These are phyloP conservation scores for Linnaemya vulpina DNA, from an alignment of 2,888 invertebrate genomes.

Conservation along the genomic window DNA sequence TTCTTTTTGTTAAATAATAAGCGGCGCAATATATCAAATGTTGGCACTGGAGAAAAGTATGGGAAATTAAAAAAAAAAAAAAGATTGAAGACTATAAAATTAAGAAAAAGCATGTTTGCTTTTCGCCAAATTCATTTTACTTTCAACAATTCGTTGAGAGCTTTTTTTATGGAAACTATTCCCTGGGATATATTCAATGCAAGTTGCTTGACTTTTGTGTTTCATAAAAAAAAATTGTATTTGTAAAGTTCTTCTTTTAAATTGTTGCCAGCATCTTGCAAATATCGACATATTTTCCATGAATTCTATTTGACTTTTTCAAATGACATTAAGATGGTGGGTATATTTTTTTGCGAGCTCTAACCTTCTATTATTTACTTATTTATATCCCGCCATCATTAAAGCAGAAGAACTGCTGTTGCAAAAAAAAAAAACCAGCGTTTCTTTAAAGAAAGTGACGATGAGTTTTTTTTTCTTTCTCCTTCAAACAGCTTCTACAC, in stretches of 20 bases:
- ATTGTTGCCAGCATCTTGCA: not conserved
- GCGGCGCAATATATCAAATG: conserved; percentile 21
- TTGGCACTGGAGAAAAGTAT: not conserved
- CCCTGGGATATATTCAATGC: not conserved
- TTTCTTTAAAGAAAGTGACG: conserved; percentile 1
- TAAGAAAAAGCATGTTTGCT: conserved; percentile 36
- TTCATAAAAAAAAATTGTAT: not conserved
- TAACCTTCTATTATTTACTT: conserved; percentile 34
- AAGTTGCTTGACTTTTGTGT: not conserved
- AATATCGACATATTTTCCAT: not conserved
- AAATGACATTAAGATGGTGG: not conserved
- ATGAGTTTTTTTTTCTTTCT: conserved; percentile 35
- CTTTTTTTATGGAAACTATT: too few species aligned
- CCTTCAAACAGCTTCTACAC: conserved; percentile 25
- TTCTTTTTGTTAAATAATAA: conserved; percentile 37
- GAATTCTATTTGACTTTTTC: not conserved
- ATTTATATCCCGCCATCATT: conserved; percentile 7
- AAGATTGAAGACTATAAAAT: conserved; percentile 3
- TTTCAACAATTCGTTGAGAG: not conserved
- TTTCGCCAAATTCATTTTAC: too few species aligned
- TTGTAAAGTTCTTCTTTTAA: not conserved
- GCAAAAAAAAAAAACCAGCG: not conserved
- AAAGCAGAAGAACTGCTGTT: conserved; percentile 7
- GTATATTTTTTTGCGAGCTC: not conserved
- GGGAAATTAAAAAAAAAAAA: not conserved